These are phyloP conservation scores for Ephestia elutella DNA, from an alignment of 1,140 invertebrate species.

Conservation along the genomic window DNA sequence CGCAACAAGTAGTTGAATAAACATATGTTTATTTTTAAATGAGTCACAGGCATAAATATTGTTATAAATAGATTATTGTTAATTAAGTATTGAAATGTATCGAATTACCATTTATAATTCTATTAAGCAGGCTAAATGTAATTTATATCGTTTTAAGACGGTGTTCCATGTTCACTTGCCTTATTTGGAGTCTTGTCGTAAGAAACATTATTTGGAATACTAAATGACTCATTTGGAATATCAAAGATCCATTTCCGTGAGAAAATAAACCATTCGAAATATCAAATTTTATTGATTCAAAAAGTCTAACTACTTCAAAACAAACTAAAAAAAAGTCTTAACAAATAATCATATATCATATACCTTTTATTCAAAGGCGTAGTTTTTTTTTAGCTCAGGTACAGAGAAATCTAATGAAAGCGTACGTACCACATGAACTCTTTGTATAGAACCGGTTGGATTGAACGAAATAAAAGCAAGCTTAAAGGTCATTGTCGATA, in stretches of 20 bases:
- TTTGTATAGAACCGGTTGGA: constrained; percentile 44
- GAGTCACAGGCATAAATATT: no score
- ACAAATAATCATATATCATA: not conserved
- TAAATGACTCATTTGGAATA: not conserved
- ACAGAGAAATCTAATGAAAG: constrained; percentile 3
- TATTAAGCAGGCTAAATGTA: not conserved
- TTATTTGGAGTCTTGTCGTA: not conserved
- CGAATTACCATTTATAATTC: no score
- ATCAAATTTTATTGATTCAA: no score
- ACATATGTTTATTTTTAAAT: no score
- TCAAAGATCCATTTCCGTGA: not conserved
- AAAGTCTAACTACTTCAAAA: no score
- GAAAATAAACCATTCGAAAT: not conserved
- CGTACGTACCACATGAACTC: constrained; percentile 3
- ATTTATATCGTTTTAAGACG: not conserved
- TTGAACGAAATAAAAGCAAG: constrained; percentile 54
- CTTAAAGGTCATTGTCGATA: constrained; percentile 61
- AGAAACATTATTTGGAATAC: not conserved
- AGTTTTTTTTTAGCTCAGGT: not conserved
- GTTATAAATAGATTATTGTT: no score
- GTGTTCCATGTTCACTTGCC: not conserved
- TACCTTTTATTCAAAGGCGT: not conserved
- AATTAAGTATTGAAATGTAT: no score
- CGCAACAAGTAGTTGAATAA: no score
- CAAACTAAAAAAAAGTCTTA: not conserved